Conservation (phyloP, 2,888 invertebrate genomes). For the Stenichneumon culpator region DNA sequence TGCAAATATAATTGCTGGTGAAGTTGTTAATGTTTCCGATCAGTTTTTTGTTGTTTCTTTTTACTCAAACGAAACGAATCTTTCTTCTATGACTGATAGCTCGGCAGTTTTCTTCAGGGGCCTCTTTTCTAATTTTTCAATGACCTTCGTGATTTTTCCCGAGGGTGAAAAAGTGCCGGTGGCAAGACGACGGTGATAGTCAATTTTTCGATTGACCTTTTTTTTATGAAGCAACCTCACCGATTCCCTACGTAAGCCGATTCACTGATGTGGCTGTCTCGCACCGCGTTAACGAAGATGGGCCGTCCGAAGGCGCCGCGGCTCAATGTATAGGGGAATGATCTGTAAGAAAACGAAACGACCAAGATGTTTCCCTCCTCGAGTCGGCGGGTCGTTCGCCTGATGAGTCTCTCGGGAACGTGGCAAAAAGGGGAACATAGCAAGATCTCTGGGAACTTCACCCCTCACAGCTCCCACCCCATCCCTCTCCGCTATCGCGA, state of each 20-base stretch:
- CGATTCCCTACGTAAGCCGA: constrained; percentile 3
- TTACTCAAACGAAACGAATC: background rate
- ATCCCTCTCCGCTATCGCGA: constrained; percentile 1
- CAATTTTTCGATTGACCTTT: background rate
- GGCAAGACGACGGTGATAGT: background rate
- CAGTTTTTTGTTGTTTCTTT: background rate
- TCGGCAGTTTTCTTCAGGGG: background rate
- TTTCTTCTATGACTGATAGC: background rate
- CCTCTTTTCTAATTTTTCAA: background rate
- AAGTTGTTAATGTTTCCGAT: too few species aligned
- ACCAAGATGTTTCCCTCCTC: constrained; percentile 32
- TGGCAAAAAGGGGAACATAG: constrained; percentile 1
- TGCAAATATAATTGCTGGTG: too few species aligned
- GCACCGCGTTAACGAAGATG: constrained; percentile 4
- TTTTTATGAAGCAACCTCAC: background rate
- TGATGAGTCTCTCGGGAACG: constrained; percentile 37
- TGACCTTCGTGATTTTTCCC: background rate
- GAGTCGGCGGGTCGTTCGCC: constrained; percentile 40
- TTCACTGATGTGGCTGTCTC: background rate
- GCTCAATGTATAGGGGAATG: background rate
- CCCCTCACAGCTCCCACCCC: background rate
- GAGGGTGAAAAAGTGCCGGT: background rate
- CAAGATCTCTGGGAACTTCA: constrained; percentile 23
- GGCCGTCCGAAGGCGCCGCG: background rate
- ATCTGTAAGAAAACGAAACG: constrained; percentile 31